phyloP scores from a whole-genome alignment of 2,888 invertebrate genomes.

The Andricus quercusramuli region DNA sequence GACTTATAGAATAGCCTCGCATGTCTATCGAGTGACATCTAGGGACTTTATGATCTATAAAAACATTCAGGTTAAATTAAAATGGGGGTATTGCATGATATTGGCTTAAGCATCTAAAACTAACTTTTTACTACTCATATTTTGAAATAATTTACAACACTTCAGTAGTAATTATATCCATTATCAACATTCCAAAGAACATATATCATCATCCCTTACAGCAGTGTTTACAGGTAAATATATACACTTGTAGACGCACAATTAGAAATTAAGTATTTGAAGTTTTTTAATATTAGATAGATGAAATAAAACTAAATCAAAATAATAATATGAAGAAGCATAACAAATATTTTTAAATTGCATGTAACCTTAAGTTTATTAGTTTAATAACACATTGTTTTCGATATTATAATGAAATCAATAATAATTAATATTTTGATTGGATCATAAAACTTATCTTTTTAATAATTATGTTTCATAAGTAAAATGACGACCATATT shows the following conservation, averaged over 20 bases:
- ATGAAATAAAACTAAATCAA: neutral
- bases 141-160: neutral
- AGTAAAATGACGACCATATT: too few species aligned
- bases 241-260: neutral
- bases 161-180: neutral
- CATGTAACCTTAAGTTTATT: neutral
- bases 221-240: neutral
- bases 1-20: neutral
- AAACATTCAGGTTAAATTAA: neutral
- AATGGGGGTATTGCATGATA: neutral
- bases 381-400: too few species aligned
- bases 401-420: too few species aligned
- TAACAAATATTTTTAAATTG: neutral
- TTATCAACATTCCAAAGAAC: too few species aligned
- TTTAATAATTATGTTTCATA: too few species aligned
- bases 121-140: neutral
- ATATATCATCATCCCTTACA: neutral
- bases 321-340: neutral
- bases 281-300: neutral
- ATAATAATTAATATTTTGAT: too few species aligned
- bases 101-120: neutral
- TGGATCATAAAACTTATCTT: too few species aligned
- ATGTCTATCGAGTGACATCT: neutral
- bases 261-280: neutral
- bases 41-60: neutral